Conservation (phyloP, 2,113 vertebrate species). For the Vidua macroura region DNA sequence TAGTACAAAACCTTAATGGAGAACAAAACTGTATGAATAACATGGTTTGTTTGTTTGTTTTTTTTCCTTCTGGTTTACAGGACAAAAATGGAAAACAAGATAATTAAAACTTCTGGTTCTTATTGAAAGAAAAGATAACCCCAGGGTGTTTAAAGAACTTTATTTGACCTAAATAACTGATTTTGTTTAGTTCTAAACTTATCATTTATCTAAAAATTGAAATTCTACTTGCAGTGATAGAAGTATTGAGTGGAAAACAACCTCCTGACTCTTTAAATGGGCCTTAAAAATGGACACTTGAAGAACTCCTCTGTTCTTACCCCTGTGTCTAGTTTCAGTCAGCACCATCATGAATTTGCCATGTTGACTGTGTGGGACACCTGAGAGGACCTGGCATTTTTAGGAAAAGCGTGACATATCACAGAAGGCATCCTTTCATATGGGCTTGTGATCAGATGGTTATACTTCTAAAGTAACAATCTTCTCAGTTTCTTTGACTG, state of each 20-base stretch:
- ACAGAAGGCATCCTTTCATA: neutral
- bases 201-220: neutral
- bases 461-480: neutral
- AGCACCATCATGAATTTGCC: neutral
- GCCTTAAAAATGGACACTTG: neutral
- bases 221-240: neutral
- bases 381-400: neutral
- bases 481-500: neutral
- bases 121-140: neutral
- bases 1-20: neutral
- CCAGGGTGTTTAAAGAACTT: neutral
- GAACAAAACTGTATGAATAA: neutral
- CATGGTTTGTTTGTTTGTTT: neutral
- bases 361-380: neutral
- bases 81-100: neutral
- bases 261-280: neutral
- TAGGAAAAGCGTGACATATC: neutral
- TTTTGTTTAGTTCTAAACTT: neutral
- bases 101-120: neutral
- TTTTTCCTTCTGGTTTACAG: neutral
- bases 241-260: neutral
- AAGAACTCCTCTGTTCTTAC: neutral
- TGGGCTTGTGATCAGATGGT: neutral
- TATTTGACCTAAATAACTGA: neutral
- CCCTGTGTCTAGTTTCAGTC: neutral